Conservation (phyloP, 1,140 invertebrate species). For the Camponotus pennsylvanicus region DNA sequence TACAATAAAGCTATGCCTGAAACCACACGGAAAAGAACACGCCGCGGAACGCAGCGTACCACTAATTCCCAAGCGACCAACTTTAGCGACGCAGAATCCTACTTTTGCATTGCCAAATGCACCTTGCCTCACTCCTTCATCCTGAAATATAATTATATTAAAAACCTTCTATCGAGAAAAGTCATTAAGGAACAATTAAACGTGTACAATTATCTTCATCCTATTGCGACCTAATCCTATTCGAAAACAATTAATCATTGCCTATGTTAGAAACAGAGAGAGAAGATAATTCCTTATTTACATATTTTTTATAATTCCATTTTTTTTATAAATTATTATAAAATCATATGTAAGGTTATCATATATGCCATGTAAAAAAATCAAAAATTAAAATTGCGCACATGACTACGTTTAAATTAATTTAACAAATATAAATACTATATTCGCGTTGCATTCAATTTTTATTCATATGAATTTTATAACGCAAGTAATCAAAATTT, state of each 20-base stretch:
- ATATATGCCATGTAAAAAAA: not conserved
- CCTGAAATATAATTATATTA: slow-evolving; percentile 8
- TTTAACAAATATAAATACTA: not conserved
- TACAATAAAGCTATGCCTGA: slow-evolving; percentile 42
- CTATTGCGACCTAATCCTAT: not conserved
- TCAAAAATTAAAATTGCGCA: not conserved
- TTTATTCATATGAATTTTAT: not conserved
- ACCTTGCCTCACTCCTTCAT: too few relatives aligned
- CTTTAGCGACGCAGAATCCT: slow-evolving; percentile 6
- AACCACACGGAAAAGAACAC: slow-evolving; percentile 48
- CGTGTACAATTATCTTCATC: not conserved
- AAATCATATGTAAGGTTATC: too few relatives aligned
- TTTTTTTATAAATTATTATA: not conserved
- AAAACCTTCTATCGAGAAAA: not conserved
- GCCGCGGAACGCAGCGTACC: slow-evolving; percentile 19
- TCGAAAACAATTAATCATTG: not conserved
- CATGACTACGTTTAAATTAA: not conserved
- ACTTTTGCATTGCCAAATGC: not conserved
- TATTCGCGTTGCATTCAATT: not conserved
- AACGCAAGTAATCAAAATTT: not conserved
- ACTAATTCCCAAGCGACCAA: slow-evolving; percentile 30
- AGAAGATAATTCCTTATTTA: too few relatives aligned
- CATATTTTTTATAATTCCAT: not conserved
- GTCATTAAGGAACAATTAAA: not conserved
- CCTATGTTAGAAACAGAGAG: too few relatives aligned